A percentile compares a stretch with the other conserved stretches of the same genome.
phyloP scores from a whole-genome alignment of 2,888 invertebrate genomes.

The Pimpla rufipes region DNA sequence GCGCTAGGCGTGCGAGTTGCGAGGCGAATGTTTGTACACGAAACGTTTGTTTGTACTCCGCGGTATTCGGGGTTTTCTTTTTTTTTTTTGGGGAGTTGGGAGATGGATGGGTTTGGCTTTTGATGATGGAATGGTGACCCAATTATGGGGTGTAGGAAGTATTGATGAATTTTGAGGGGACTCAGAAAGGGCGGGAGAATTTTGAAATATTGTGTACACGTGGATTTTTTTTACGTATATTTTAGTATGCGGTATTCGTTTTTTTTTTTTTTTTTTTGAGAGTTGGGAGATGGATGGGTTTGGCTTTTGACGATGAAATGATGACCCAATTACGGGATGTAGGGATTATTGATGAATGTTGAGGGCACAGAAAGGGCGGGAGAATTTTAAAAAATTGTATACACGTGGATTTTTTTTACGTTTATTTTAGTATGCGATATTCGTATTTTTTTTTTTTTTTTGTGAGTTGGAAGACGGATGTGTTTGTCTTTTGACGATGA shows the following conservation, averaged over 20 bases:
- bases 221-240: no score
- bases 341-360: not conserved
- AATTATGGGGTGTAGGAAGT: not conserved
- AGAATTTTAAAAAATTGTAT: no score
- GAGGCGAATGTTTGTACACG: conserved; percentile 2
- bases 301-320: not conserved
- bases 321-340: not conserved
- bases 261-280: not conserved
- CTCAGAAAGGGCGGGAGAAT: no score
- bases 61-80: not conserved
- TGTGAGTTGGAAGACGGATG: not conserved
- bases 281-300: not conserved
- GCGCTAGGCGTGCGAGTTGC: no score
- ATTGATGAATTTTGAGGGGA: not conserved
- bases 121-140: not conserved
- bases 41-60: not conserved
- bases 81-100: not conserved
- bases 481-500: no score
- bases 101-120: not conserved
- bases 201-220: no score
- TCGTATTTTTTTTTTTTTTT: not conserved
- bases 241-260: no score
- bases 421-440: not conserved
- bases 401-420: no score
- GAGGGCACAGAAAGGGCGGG: not conserved